phyloP scores from a whole-genome alignment of 2,888 invertebrate species.

The Brenthis hecate region DNA sequence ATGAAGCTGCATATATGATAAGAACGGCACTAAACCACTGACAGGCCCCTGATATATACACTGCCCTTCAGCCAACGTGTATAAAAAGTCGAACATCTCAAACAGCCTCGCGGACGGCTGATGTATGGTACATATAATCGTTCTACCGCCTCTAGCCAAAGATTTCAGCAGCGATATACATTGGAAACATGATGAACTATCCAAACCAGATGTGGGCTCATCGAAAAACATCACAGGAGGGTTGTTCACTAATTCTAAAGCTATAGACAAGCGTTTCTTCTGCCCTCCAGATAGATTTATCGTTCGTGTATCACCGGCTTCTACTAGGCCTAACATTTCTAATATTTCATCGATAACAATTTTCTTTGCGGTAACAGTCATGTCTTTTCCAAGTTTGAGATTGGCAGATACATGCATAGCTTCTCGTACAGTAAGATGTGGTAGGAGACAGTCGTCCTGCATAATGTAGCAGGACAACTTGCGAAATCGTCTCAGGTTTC shows the following conservation, averaged over 20 bases:
- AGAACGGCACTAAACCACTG: conserved; percentile 91
- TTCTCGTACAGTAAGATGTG: conserved; percentile 94
- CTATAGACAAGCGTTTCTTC: conserved; percentile 94
- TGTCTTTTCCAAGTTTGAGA: conserved; percentile 92
- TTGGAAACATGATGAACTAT: conserved; percentile 97
- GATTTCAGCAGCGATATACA: conserved; percentile 94
- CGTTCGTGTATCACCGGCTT: conserved; percentile 90
- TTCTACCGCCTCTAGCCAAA: conserved; percentile 92
- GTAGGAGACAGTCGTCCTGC: conserved; percentile 95
- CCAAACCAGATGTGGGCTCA: conserved; percentile 96
- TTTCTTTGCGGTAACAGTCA: conserved; percentile 87
- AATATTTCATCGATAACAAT: conserved; percentile 92
- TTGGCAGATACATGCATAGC: conserved; percentile 97
- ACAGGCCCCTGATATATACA: conserved; percentile 96
- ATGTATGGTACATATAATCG: conserved; percentile 97
- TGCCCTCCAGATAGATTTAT: conserved; percentile 94
- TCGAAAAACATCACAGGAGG: conserved; percentile 99
- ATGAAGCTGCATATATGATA: conserved; percentile 91
- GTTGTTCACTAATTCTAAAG: conserved; percentile 96
- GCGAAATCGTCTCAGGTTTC: conserved; percentile 93
- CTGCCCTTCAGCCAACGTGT: conserved; percentile 95
- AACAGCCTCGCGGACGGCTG: conserved; percentile 97
- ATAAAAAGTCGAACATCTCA: conserved; percentile 97
- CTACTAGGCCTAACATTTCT: conserved; percentile 90
- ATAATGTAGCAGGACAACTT: conserved; percentile 98